phyloP scores from a whole-genome alignment of 2,888 invertebrate genomes.

The Phragmatobia fuliginosa region DNA sequence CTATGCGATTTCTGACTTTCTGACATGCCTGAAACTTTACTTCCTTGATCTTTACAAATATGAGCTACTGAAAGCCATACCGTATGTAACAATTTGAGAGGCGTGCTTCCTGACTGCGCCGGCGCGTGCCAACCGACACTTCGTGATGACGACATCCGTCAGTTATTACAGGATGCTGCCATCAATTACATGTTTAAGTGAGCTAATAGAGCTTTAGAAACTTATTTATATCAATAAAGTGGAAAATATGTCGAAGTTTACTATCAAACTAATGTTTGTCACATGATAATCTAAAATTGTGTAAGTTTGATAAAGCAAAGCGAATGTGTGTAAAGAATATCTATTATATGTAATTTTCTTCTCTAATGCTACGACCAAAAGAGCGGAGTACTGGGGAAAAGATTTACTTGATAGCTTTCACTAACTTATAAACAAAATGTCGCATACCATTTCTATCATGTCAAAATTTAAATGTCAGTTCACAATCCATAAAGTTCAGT shows the following conservation, averaged over 20 bases:
- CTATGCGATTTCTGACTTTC: not conserved
- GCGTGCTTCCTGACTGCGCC: slow-evolving; percentile 17
- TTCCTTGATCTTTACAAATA: not conserved
- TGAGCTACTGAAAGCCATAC: slow-evolving; percentile 30
- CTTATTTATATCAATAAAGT: not conserved
- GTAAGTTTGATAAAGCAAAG: too few species aligned
- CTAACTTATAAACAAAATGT: too few species aligned
- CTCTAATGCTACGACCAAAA: too few species aligned
- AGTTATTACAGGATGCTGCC: slow-evolving; percentile 20
- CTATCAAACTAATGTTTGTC: too few species aligned
- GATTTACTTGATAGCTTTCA: too few species aligned
- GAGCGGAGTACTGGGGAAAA: too few species aligned
- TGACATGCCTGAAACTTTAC: not conserved
- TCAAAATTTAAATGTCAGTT: too few species aligned
- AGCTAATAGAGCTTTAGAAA: slow-evolving; percentile 18
- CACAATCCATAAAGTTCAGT: too few species aligned
- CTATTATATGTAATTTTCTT: too few species aligned
- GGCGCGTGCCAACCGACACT: slow-evolving; percentile 37
- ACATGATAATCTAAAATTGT: too few species aligned
- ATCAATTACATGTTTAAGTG: slow-evolving; percentile 34
- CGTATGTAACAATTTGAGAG: slow-evolving; percentile 30
- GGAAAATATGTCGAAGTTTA: not conserved
- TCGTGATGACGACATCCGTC: slow-evolving; percentile 43
- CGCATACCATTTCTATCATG: too few species aligned
- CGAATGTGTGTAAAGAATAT: too few species aligned